These are phyloP conservation scores for Sminthurinus aureus DNA, from an alignment of 2,888 invertebrate genomes.

Conservation along the genomic window DNA sequence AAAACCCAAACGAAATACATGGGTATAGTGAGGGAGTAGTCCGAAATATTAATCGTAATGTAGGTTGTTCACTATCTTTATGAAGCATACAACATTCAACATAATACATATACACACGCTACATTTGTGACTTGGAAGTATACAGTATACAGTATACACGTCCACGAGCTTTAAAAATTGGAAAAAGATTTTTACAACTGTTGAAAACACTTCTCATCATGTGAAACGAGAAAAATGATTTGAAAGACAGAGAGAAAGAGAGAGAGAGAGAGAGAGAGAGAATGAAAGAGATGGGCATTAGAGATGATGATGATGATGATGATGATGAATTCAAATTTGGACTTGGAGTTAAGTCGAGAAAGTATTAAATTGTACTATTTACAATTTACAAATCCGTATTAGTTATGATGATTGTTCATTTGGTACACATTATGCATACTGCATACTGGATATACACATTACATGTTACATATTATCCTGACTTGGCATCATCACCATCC, in stretches of 20 bases:
- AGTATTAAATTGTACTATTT: not conserved
- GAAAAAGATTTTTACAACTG: constrained; percentile 3
- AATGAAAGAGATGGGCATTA: not conserved
- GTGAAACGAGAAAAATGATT: too few relatives aligned
- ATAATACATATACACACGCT: too few relatives aligned
- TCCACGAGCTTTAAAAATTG: not conserved
- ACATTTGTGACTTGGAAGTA: too few relatives aligned
- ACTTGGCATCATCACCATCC: too few relatives aligned
- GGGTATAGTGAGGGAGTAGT: constrained; percentile 15
- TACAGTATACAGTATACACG: not conserved
- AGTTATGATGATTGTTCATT: not conserved
- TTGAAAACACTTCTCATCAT: not conserved
- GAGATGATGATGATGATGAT: constrained; percentile 5
- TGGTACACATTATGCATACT: not conserved
- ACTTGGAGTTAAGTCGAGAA: not conserved
- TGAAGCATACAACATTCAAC: too few relatives aligned
- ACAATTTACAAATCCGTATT: constrained; percentile 1
- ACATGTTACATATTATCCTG: too few relatives aligned
- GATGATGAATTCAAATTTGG: constrained; percentile 24
- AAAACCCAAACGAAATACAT: too few relatives aligned
- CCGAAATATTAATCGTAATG: constrained; percentile 3
- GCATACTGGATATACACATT: too few relatives aligned
- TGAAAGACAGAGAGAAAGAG: constrained; percentile 19
- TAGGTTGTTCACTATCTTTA: too few relatives aligned
- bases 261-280: constrained; percentile 15